Percentiles rank a stretch among this genome's conserved stretches.
Evolutionary conservation across 2,113 vertebrate species (phyloP).

Genomic region (Vidua chalybeata): DNA sequence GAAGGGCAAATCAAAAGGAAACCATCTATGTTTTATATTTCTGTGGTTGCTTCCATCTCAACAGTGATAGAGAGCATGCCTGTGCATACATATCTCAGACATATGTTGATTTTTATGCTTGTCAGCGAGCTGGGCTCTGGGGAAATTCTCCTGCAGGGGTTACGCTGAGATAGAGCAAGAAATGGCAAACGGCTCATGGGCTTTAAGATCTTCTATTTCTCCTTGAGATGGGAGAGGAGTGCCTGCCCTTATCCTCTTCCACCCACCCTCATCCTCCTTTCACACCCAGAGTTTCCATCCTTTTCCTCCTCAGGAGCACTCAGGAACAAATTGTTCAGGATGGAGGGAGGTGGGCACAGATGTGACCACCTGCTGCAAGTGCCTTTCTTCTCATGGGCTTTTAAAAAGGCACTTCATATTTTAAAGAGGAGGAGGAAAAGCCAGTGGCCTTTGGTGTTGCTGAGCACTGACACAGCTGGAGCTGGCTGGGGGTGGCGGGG

Average conservation of each 20-base stretch:
- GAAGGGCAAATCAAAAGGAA: constrained; percentile 36
- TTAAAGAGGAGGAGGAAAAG: constrained; percentile 68
- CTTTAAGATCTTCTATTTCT: constrained; percentile 39
- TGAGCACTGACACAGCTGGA: constrained; percentile 66
- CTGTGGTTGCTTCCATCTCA: constrained; percentile 50
- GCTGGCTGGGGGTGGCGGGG: not conserved
- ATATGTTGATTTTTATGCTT: constrained; percentile 59
- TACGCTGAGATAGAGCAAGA: constrained; percentile 15
- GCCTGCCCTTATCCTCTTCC: constrained; percentile 20
- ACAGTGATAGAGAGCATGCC: not conserved
- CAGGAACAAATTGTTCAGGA: constrained; percentile 73
- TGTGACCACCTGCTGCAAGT: constrained; percentile 78
- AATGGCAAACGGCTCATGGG: constrained; percentile 27
- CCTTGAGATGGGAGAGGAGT: not conserved
- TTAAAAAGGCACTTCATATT: constrained; percentile 64
- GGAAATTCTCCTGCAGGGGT: constrained; percentile 44
- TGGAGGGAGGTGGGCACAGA: constrained; percentile 72
- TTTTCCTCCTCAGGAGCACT: constrained; percentile 61
- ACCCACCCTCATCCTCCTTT: constrained; percentile 35
- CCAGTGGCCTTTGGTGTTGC: constrained; percentile 64
- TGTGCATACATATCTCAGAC: constrained; percentile 49
- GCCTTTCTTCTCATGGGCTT: constrained; percentile 73
- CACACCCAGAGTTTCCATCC: constrained; percentile 44
- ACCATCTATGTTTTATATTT: constrained; percentile 18
- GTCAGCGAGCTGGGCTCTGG: constrained; percentile 26